A percentile compares a stretch with the other conserved stretches of the same genome.
phyloP scores from a whole-genome alignment of 2,888 invertebrate species.

The Quadriops clusia region DNA sequence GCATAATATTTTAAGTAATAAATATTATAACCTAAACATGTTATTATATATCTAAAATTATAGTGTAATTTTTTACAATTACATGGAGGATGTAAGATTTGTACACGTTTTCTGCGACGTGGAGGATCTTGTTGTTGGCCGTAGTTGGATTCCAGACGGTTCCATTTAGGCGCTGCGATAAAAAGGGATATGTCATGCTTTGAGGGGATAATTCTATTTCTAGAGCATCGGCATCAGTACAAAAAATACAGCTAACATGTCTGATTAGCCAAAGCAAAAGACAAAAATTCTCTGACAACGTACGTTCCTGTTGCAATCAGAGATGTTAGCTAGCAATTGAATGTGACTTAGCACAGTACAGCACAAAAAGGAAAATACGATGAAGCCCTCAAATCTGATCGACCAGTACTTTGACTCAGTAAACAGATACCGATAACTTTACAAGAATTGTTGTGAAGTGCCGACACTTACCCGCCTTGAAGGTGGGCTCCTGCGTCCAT shows the following conservation, averaged over 20 bases:
- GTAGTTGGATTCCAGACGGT: slow-evolving; percentile 23
- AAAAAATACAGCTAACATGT: slow-evolving; percentile 20
- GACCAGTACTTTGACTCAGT: slow-evolving; percentile 14
- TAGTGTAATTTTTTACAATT: slow-evolving; percentile 24
- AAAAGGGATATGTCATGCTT: slow-evolving; percentile 31
- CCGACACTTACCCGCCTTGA: slow-evolving; percentile 60
- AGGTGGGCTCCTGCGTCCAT: slow-evolving; percentile 93
- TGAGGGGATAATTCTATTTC: slow-evolving; percentile 12
- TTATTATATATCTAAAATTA: slow-evolving; percentile 26
- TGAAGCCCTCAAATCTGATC: slow-evolving; percentile 34
- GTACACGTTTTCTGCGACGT: slow-evolving; percentile 8
- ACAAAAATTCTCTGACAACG: slow-evolving; percentile 8
- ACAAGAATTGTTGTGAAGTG: slow-evolving; percentile 6
- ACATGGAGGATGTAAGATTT: slow-evolving; percentile 26
- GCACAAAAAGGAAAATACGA: slow-evolving; percentile 29
- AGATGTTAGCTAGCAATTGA: slow-evolving; percentile 21
- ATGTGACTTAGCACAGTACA: slow-evolving; percentile 1
- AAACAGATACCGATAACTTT: slow-evolving; percentile 13
- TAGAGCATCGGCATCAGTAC: slow-evolving; percentile 27
- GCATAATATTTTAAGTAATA: slow-evolving; percentile 23
- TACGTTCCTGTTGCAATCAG: slow-evolving; percentile 16
- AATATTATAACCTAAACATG: slow-evolving; percentile 27
- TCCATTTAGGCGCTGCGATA: slow-evolving; percentile 30
- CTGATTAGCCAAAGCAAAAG: slow-evolving; percentile 19
- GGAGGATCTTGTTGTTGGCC: slow-evolving; percentile 12